A percentile compares a stretch with the other conserved stretches of the same genome.
These are phyloP conservation scores for Fopius arisanus DNA, from an alignment of 1,140 invertebrate species.

Conservation along the genomic window DNA sequence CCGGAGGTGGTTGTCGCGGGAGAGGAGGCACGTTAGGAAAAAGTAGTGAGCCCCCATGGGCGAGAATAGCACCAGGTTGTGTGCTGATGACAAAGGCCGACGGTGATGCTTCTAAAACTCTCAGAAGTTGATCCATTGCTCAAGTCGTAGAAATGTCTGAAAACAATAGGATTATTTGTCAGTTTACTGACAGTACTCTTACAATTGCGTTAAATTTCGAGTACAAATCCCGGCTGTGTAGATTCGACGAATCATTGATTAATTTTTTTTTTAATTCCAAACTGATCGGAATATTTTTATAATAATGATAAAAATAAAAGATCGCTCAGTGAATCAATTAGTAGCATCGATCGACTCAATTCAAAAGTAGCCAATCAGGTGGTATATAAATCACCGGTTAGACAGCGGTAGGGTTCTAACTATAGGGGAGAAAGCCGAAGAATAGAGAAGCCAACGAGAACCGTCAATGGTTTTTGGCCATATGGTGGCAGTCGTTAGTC, in stretches of 20 bases:
- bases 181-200: too few relatives aligned
- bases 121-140: neutral
- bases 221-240: too few relatives aligned
- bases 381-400: neutral
- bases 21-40: neutral
- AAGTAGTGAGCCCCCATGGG: neutral
- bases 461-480: neutral
- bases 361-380: neutral
- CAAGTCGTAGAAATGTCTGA: neutral
- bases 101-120: neutral
- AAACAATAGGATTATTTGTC: neutral
- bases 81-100: neutral
- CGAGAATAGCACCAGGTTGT: neutral
- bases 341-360: neutral
- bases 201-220: too few relatives aligned
- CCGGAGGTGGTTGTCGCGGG: neutral
- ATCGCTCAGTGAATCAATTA: neutral
- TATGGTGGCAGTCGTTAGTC: slow-evolving; percentile 5
- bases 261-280: too few relatives aligned
- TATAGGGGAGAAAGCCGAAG: neutral
- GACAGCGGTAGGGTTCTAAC: neutral
- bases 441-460: neutral
- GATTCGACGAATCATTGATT: too few relatives aligned
- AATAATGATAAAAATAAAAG: too few relatives aligned
- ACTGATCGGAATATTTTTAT: too few relatives aligned